Base-by-base conservation (phyloP, 2,888 invertebrate species). In the Sarcophaga caerulescens region DNA sequence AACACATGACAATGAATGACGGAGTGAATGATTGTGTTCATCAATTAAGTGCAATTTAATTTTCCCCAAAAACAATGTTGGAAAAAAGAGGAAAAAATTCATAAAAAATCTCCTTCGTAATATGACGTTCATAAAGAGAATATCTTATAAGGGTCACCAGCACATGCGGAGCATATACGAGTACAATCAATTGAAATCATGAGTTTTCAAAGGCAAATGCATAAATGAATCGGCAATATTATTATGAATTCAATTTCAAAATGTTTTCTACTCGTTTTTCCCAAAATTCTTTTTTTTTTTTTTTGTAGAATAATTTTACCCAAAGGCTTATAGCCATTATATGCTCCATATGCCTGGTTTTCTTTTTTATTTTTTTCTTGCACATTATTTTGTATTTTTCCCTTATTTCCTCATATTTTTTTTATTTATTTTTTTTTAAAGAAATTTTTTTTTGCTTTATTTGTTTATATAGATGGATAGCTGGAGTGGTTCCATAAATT, bases 281-380 rank as follows among this genome's bases (percentile, higher is more conserved):
- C 3, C 8, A 8, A 1, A 25, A 6, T 25, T 35, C 10, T 10
- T 35, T 35, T 35, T 35, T 35, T 8, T 35, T 47, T 63, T 57
- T 35, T 23, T 62, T 23, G 17, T 21, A 59, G 25, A 19, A n/a
- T n/a, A 69, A 52, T 80, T 59, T 59, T 73, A 17, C 47, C 47
- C 45, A 71, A 70, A 76, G 65, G 47, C 14, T 70, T 65, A 71
- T 71, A 66, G 45, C 68, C 52, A 44, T 35, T 77, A 60, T 57
- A 78, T 25, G 44, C 21, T 45, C 23, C 5, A 14, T 62, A 35
- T 68, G 8, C 12, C 47, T 17, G 17, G 4, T 14, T 47, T 73
- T 17, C 17, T 57, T 0, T 57, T 17, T 12, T 14, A 3, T 17
- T 57, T 57, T 17, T n/a, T 57, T 17, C 44, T n/a, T 25, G 17